Evolutionary conservation across 2,797 vertebrate genomes (phyloP).

Genomic region (Rhinogobio ventralis): DNA sequence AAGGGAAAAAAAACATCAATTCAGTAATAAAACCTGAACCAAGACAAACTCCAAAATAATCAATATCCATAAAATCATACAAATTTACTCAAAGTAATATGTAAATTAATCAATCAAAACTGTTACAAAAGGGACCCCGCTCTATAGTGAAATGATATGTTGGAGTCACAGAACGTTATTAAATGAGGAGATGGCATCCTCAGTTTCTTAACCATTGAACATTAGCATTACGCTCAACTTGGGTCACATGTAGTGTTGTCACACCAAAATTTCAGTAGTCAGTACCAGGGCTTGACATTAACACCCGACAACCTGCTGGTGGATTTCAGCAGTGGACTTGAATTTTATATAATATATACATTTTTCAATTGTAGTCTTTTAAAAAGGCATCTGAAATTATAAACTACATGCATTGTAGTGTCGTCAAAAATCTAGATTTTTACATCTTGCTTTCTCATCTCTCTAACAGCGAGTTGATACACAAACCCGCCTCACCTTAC

Average conservation of each 20-base stretch:
- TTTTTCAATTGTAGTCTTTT: no score
- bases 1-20: background rate
- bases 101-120: background rate
- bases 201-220: background rate
- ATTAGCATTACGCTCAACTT: background rate
- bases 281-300: no score
- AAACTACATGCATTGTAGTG: no score
- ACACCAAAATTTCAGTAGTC: background rate
- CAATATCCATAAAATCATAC: no score
- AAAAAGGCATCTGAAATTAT: no score
- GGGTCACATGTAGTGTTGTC: background rate
- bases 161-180: background rate
- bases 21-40: background rate
- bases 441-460: no score
- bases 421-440: no score
- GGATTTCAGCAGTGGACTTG: no score
- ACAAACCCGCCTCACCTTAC: no score
- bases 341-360: no score
- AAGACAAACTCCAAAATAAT: background rate
- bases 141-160: background rate
- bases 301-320: no score
- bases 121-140: background rate
- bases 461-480: no score
- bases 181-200: background rate
- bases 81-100: background rate